These are phyloP conservation scores for Pristionchus fissidentatus DNA, from an alignment of 2,888 invertebrate species.

Conservation along the genomic window DNA sequence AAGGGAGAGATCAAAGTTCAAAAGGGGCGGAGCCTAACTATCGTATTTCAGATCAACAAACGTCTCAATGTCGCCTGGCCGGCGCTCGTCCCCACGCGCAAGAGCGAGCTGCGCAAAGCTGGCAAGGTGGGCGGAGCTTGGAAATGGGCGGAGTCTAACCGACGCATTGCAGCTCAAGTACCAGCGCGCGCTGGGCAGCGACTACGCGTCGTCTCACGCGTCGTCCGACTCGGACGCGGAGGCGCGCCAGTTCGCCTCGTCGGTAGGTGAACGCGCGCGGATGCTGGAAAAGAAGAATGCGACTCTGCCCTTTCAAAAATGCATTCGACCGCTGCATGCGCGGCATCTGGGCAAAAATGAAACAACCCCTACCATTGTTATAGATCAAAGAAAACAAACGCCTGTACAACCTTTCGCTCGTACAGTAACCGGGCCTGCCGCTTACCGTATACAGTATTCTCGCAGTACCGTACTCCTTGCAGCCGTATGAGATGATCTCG, in stretches of 20 bases:
- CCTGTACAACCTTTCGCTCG: too few relatives aligned
- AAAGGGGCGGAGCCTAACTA: background rate
- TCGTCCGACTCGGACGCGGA: background rate
- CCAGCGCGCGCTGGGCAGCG: too few relatives aligned
- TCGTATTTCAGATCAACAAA: background rate
- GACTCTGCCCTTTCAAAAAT: background rate
- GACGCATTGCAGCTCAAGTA: background rate
- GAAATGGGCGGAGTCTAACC: slow-evolving; percentile 19
- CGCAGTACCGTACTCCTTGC: background rate
- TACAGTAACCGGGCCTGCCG: too few relatives aligned
- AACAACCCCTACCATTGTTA: background rate
- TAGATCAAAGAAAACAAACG: background rate
- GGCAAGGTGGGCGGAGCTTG: background rate
- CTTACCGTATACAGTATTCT: too few relatives aligned
- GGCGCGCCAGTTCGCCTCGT: background rate
- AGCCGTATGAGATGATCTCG: background rate
- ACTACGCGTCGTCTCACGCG: background rate
- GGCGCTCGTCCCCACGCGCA: background rate
- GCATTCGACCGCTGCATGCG: background rate
- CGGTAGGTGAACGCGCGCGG: slow-evolving; percentile 13
- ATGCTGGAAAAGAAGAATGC: background rate
- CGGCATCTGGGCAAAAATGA: background rate
- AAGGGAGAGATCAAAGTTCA: background rate
- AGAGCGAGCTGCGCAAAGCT: too few relatives aligned
- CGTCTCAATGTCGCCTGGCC: background rate